Percentiles rank a stretch among this genome's conserved stretches.
Conservation (phyloP, 2,888 invertebrate species). For the Blomia tropicalis region DNA sequence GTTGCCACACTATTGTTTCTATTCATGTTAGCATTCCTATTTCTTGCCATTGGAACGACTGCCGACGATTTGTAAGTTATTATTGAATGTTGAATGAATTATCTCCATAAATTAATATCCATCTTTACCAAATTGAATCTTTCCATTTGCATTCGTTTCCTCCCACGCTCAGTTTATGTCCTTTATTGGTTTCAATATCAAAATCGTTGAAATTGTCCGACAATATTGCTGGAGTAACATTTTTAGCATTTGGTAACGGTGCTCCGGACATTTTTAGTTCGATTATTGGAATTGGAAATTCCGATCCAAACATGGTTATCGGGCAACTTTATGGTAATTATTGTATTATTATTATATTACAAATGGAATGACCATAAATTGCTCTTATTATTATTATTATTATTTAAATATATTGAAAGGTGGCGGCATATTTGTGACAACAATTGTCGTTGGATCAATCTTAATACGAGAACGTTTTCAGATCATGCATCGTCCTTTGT, state of each 20-base stretch:
- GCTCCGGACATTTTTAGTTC: conserved; percentile 45
- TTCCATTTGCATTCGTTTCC: conserved; percentile 32
- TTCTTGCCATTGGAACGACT: conserved; percentile 42
- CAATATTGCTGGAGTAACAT: conserved; percentile 44
- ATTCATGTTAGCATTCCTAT: conserved; percentile 42
- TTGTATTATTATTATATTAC: not conserved
- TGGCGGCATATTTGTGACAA: conserved; percentile 47
- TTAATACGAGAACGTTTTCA: conserved; percentile 43
- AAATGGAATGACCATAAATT: not conserved
- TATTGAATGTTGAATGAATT: not conserved
- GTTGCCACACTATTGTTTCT: conserved; percentile 33
- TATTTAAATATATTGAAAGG: conserved; percentile 37
- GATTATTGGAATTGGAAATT: conserved; percentile 27
- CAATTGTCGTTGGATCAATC: conserved; percentile 45
- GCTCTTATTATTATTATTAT: too few relatives aligned
- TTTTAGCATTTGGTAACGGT: conserved; percentile 53
- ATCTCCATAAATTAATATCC: not conserved
- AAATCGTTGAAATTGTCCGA: conserved; percentile 37
- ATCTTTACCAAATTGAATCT: not conserved
- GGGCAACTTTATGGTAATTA: conserved; percentile 28
- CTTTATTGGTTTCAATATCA: conserved; percentile 40
- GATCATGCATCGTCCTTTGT: conserved; percentile 39
- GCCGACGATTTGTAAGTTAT: conserved; percentile 45
- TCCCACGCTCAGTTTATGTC: conserved; percentile 42
- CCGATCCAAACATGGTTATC: conserved; percentile 29